Base-by-base conservation (phyloP, 1,140 invertebrate genomes). In the Oryctes rhinoceros region DNA sequence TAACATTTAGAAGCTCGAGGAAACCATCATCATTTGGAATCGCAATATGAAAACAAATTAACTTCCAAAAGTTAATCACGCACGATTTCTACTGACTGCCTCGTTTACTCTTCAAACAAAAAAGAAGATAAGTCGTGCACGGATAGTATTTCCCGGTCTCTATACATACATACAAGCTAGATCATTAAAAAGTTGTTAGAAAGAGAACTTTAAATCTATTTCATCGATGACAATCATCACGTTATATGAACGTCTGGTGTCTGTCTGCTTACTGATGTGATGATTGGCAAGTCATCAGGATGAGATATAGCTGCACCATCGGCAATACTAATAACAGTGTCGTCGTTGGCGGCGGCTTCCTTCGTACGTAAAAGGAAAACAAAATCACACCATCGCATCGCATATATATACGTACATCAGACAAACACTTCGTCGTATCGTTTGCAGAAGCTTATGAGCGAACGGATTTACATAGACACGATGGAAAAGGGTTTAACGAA, bases 401-500 rank as follows among this genome's bases (percentile, higher is more conserved):
- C 24, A 30, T 30, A 30, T 2, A 30, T 30, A 30, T 30, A 30
- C 24, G 24, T 30, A 30, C 24, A 30, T 30, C n/a, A 59, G 15
- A 59, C 24, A 35, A 13, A 71, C 65, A 35, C 1, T 30, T 9
- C 18, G 18, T 10, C 62, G 20, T 35, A 9, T 35, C 24, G 20
- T 71, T 13, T 71, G 24, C 24, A 7, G 65, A 35, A 5, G 24
- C 65, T 71, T 59, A 59, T 59, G 53, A 59, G 18, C 53, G 53
- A 59, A 59, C 53, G n/a, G 65, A 30, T 71, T 71, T 71, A 71
- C 65, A 71, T 71, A 71, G 65, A 35, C 62, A 53, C 15, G 18
- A 71, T 71, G 65, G 65, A 71, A 71, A 71, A 71, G 65, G 65
- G 65, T 71, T 71, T 71, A 71, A 71, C 65, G 65, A 71, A 71